Percentiles rank a stretch among this genome's conserved stretches.
These are phyloP conservation scores for Stegostoma tigrinum DNA, from an alignment of 2,113 vertebrate genomes.

Conservation along the genomic window DNA sequence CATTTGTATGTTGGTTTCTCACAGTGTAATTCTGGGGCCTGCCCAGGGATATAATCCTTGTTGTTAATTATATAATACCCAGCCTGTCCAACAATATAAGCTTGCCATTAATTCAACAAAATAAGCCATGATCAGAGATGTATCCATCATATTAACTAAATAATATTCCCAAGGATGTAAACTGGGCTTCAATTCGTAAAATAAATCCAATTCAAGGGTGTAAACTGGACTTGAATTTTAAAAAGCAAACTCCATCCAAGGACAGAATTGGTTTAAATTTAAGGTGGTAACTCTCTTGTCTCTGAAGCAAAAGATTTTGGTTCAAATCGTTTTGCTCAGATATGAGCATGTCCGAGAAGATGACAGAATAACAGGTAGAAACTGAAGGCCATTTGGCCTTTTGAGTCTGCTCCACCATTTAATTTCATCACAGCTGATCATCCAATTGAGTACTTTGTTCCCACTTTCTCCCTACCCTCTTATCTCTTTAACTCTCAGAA, in stretches of 20 bases:
- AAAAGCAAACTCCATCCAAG: background rate
- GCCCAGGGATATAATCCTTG: background rate
- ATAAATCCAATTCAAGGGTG: background rate
- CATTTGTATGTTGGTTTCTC: background rate
- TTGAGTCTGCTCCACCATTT: too few species aligned
- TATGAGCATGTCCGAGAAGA: background rate
- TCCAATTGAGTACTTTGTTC: too few species aligned
- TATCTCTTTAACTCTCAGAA: too few species aligned
- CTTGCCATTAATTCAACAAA: background rate
- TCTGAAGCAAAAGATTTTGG: background rate
- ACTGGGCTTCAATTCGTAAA: background rate
- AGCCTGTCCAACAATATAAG: background rate
- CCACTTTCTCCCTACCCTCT: too few species aligned
- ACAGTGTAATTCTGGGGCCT: background rate
- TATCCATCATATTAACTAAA: background rate
- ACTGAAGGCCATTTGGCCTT: too few species aligned
- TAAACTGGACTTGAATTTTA: background rate
- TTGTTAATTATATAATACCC: conserved; percentile 13
- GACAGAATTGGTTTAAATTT: background rate
- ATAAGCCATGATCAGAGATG: background rate
- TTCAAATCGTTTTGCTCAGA: background rate
- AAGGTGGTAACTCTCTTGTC: background rate
- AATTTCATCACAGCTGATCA: too few species aligned
- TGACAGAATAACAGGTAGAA: too few species aligned
- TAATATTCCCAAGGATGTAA: background rate